Percentiles rank a stretch among this genome's conserved stretches.
phyloP scores from a whole-genome alignment of 2,797 vertebrate species.

The Calcarius lapponicus region DNA sequence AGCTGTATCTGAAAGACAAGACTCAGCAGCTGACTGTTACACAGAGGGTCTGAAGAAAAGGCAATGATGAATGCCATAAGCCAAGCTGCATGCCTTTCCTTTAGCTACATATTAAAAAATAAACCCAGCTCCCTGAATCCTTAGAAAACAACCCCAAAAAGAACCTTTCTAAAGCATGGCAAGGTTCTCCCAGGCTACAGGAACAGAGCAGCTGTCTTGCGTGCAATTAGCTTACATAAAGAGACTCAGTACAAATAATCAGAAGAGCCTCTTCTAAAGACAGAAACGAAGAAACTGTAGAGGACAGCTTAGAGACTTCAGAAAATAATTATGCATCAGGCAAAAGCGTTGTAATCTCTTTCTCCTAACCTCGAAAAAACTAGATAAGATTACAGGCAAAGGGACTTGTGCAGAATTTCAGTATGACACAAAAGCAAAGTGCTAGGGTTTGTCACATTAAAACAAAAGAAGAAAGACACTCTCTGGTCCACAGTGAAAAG shows the following conservation, averaged over 20 bases:
- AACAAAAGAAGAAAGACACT: neutral
- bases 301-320: neutral
- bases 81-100: neutral
- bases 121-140: neutral
- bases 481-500: neutral
- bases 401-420: neutral
- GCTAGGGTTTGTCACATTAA: neutral
- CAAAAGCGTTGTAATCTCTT: neutral
- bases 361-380: neutral
- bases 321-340: neutral
- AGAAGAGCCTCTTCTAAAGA: neutral
- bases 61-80: neutral
- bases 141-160: neutral
- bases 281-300: neutral
- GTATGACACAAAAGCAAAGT: neutral
- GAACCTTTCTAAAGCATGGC: neutral
- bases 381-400: neutral
- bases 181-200: neutral
- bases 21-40: neutral
- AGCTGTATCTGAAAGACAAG: neutral
- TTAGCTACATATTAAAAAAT: neutral
- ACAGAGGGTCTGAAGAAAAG: neutral
- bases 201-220: neutral
- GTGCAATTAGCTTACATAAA: conserved; percentile 2
- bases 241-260: neutral